Evolutionary conservation across 2,888 invertebrate species (phyloP).

Genomic region (Pilophorus perplexus): DNA sequence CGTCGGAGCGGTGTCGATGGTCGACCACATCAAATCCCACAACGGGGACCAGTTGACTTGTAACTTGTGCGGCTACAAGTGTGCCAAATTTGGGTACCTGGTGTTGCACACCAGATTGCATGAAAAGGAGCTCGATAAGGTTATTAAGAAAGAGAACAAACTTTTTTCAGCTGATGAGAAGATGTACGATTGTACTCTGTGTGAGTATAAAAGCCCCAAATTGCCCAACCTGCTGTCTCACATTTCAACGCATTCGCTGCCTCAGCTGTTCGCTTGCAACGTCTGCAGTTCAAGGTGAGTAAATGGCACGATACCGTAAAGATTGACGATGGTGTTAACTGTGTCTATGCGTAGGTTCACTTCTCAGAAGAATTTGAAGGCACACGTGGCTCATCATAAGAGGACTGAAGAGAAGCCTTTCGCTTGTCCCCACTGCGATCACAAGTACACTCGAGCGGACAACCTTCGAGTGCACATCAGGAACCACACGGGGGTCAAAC

Average conservation of each 20-base stretch:
- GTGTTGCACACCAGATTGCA: conserved; percentile 29
- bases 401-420: conserved; percentile 39
- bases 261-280: conserved; percentile 27
- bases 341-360: too few species aligned
- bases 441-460: conserved; percentile 33
- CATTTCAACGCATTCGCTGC: conserved; percentile 36
- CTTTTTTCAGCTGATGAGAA: neutral
- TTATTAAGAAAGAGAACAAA: neutral
- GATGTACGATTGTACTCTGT: conserved; percentile 28
- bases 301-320: too few species aligned
- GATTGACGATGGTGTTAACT: too few species aligned
- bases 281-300: conserved; percentile 30
- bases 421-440: conserved; percentile 38
- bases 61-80: conserved; percentile 35
- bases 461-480: conserved; percentile 35
- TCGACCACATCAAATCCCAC: conserved; percentile 33
- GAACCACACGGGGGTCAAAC: conserved; percentile 31
- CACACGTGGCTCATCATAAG: conserved; percentile 34
- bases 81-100: conserved; percentile 34
- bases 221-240: conserved; percentile 18
- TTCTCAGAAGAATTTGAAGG: conserved; percentile 37
- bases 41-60: conserved; percentile 39
- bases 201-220: conserved; percentile 26
- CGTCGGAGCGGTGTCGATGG: conserved; percentile 19
- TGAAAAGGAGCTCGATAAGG: conserved; percentile 34